Evolutionary conservation across 2,888 invertebrate genomes (phyloP), one percentile per base, ranked within the genome.

Genomic region (Lottia scabra): DNA sequence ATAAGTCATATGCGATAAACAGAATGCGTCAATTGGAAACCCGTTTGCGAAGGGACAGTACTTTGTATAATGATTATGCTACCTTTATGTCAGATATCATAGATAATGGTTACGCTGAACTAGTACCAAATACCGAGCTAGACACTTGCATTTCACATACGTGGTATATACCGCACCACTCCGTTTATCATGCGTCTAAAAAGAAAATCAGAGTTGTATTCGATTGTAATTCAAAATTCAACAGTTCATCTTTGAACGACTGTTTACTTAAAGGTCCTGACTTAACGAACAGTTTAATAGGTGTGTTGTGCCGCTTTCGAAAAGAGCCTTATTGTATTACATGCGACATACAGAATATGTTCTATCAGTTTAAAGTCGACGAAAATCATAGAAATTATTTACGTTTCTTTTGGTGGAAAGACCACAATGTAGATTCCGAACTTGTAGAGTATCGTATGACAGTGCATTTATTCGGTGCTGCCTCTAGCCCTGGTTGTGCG

Each of bases 261-360:
- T 70, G 75, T 67, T 48, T 75, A 26, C 67, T 77, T 0, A 70
- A 73, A 26, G 80, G 78, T 4, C 78, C 79, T 15, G 78, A 80
- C 63, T 43, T 73, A 27, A 77, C 68, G 5, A 78, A 75, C 64
- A 64, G 13, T 0, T 43, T 77, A 8, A 23, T 78, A 46, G 78
- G 80, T 1, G 75, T 80, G 0, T 65, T 78, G 2, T 73, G 70
- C 27, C 23, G 78, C 30, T 79, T 79, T 48, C n/a, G 76, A 16
- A 46, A 16, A n/a, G 68, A 74, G 4, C 65, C 67, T 26, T 38
- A 79, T 13, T 76, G 77, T 2, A 23, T 80, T n/a, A 70, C 65
- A 43, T 76, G 78, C 67, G 77, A 77, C 38, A 68, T 77, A 4
- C 72, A 78, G 63, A 46, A 75, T 62, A 77, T 80, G 76, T 79